phyloP scores from a whole-genome alignment of 2,888 invertebrate genomes.

The Aethes cnicana region DNA sequence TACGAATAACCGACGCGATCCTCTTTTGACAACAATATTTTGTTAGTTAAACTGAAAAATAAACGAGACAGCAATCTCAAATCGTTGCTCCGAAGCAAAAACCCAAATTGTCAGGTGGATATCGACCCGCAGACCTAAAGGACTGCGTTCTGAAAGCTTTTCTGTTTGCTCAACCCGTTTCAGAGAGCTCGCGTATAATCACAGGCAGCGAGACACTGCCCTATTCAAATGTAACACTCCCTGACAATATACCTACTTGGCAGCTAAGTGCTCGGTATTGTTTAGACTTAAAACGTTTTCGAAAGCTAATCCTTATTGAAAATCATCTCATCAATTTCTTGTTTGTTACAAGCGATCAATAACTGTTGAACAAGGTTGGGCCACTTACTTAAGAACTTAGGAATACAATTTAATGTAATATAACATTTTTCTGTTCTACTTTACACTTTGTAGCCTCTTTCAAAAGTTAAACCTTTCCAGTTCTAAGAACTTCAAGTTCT shows the following conservation, averaged over 20 bases:
- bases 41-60: too few species aligned
- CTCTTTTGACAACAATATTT: too few species aligned
- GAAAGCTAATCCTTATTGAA: slow-evolving; percentile 9
- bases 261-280: slow-evolving; percentile 20
- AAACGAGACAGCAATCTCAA: background rate
- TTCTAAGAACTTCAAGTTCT: too few species aligned
- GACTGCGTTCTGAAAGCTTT: slow-evolving; percentile 52
- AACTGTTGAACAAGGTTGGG: background rate
- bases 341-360: background rate
- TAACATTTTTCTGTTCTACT: too few species aligned
- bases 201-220: slow-evolving; percentile 47
- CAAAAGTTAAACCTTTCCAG: too few species aligned
- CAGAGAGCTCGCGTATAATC: slow-evolving; percentile 50
- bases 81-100: slow-evolving; percentile 5
- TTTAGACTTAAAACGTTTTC: slow-evolving; percentile 17
- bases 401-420: too few species aligned
- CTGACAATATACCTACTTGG: slow-evolving; percentile 42
- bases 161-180: slow-evolving; percentile 55
- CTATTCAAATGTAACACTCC: slow-evolving; percentile 48
- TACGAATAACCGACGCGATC: too few species aligned
- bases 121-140: slow-evolving; percentile 33
- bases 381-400: too few species aligned
- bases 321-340: background rate
- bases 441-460: too few species aligned
- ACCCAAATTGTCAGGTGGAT: slow-evolving; percentile 24